phyloP scores from a whole-genome alignment of 2,888 invertebrate species.

The Cryptophagus acutangulus region DNA sequence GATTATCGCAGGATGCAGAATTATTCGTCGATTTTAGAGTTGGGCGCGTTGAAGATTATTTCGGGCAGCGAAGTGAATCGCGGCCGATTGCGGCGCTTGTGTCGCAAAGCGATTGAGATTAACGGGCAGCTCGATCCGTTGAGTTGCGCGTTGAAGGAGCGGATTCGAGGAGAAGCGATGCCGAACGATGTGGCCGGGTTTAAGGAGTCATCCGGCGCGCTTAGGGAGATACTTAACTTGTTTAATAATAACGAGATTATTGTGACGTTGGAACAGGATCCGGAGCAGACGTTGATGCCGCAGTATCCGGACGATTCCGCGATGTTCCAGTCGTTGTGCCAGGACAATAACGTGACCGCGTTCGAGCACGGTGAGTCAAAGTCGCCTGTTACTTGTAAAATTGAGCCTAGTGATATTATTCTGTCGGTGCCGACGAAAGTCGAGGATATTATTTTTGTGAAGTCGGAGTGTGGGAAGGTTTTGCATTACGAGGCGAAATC shows the following conservation, averaged over 20 bases:
- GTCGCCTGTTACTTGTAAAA: constrained; percentile 18
- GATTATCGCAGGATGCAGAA: constrained; percentile 35
- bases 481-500: constrained; percentile 24
- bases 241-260: constrained; percentile 38
- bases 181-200: constrained; percentile 36
- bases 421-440: constrained; percentile 30
- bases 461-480: constrained; percentile 21
- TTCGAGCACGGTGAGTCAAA: constrained; percentile 19
- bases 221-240: constrained; percentile 35
- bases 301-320: constrained; percentile 39
- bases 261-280: constrained; percentile 43
- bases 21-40: constrained; percentile 34
- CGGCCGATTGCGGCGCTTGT: constrained; percentile 38
- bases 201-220: constrained; percentile 35
- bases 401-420: constrained; percentile 31
- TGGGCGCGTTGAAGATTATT: constrained; percentile 39
- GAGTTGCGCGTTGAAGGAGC: constrained; percentile 29
- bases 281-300: constrained; percentile 39
- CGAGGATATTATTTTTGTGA: constrained; percentile 29
- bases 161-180: constrained; percentile 37
- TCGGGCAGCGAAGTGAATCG: constrained; percentile 42
- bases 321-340: constrained; percentile 38
- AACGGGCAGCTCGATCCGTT: constrained; percentile 28
- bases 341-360: constrained; percentile 26
- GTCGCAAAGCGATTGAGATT: constrained; percentile 31